phyloP scores from a whole-genome alignment of 2,797 vertebrate genomes.

The Betta splendens region DNA sequence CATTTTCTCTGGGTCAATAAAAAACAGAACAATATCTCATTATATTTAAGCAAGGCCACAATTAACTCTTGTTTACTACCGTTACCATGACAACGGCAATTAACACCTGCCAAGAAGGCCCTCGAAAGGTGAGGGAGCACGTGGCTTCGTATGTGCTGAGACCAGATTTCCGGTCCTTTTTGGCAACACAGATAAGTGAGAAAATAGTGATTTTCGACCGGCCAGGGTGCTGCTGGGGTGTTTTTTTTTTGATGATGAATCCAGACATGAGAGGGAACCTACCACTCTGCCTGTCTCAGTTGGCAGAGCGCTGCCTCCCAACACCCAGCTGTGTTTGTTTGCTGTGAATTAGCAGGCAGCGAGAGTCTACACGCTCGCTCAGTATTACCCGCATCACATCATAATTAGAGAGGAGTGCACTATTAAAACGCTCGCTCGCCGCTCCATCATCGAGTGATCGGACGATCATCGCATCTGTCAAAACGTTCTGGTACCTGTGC shows the following conservation, averaged over 20 bases:
- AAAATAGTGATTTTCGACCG: conserved; percentile 21
- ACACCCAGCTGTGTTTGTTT: conserved; percentile 84
- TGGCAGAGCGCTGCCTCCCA: conserved; percentile 65
- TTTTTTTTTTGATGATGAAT: too few species aligned
- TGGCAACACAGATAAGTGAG: conserved; percentile 29
- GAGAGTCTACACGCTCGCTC: conserved; percentile 71
- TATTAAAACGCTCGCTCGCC: conserved; percentile 66
- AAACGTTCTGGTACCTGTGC: conserved; percentile 51
- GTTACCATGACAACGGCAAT: too few species aligned
- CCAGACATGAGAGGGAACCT: conserved; percentile 52
- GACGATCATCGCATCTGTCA: conserved; percentile 55
- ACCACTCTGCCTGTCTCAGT: conserved; percentile 56
- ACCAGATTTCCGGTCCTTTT: conserved; percentile 9
- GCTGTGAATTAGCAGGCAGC: conserved; percentile 78
- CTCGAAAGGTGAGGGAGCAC: not conserved
- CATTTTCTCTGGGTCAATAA: too few species aligned
- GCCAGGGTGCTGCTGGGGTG: conserved; percentile 39
- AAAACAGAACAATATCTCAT: too few species aligned
- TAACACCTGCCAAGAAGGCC: not conserved
- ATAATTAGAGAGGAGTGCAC: conserved; percentile 75
- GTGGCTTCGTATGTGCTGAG: not conserved
- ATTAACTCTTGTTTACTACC: too few species aligned
- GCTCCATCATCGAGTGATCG: conserved; percentile 63
- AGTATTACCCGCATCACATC: conserved; percentile 72
- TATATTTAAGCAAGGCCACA: too few species aligned